Base-by-base conservation (phyloP, 30 jellyfish, hydroid and myxozoan species). In the Pelagia noctiluca region DNA sequence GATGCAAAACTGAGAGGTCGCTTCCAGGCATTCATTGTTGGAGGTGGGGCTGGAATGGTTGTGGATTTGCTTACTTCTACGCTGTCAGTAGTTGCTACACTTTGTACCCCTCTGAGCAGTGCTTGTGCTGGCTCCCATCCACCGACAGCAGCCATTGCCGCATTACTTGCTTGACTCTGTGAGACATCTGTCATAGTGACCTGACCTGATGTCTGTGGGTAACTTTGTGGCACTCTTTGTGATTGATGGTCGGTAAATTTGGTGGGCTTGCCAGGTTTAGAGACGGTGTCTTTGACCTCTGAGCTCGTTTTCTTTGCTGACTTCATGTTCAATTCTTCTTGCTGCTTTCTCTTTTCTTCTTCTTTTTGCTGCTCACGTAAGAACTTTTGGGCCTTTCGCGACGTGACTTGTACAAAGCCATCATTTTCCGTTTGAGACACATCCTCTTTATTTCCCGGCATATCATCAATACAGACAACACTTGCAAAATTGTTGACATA, bases 121-220 rank as follows among this genome's bases (percentile, higher is more conserved):
- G 97, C 93, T 66, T 87, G 97, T 4, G 98, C 98, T 22, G 98
- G 98, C 63, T 93, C 98, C 98, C 98, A 93, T 18, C 84, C 98
- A 11, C 98, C 98, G n/a, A 93, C 95, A 46, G 96, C 98, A 10
- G 96, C 97, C 96, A 93, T 88, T 2, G 97, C 97, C 3, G 97
- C 97, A 49, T 93, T 93, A 76, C 98, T 93, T 1, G 93, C 61
- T 31, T 86, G 96, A 60, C 96, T 71, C 34, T 63, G 85, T 5
- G 94, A 35, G 0, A 69, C 84, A 3, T 88, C 35, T 0, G 88
- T 61, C 13, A 84, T 37, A 3, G 80, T 71, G 2, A 75, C 49
- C 57, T 72, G 95, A 32, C 95, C 64, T 3, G 89, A 26, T 37
- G 69, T 70, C 36, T 63, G 93, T 8, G 87, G 52, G 46, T 49